Evolutionary conservation across 2,797 vertebrate genomes (phyloP).

Genomic region (Myotis daubentonii): DNA sequence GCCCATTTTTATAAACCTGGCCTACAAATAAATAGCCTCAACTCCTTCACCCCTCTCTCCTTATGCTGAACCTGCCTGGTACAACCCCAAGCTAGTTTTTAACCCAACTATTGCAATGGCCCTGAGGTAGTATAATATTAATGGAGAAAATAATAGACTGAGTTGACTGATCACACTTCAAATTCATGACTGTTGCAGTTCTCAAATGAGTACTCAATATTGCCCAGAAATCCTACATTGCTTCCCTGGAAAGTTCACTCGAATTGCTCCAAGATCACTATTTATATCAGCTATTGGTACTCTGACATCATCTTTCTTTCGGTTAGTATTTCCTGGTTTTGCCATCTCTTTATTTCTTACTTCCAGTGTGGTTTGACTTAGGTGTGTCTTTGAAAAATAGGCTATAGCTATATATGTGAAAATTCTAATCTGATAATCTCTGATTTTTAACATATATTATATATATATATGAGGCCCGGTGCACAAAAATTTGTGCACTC

Average conservation of each 20-base stretch:
- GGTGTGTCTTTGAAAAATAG: conserved; percentile 3
- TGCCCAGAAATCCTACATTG: conserved; percentile 8
- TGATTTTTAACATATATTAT: not conserved
- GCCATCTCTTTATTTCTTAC: not conserved
- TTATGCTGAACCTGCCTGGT: not conserved
- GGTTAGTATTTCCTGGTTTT: not conserved
- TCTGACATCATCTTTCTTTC: not conserved
- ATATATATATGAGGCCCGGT: too few species aligned
- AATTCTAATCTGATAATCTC: conserved; percentile 17
- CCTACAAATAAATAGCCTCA: not conserved
- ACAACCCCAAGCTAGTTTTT: not conserved
- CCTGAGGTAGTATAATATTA: not conserved
- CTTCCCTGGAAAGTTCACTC: not conserved
- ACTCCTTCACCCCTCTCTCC: not conserved
- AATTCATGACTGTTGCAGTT: not conserved
- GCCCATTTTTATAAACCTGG: not conserved
- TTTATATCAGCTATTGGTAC: not conserved
- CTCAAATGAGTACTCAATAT: not conserved
- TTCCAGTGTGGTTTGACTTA: not conserved
- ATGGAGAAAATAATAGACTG: not conserved
- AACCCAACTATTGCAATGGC: not conserved
- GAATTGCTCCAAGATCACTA: not conserved
- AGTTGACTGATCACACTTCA: not conserved
- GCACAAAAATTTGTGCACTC: too few species aligned
- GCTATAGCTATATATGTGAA: not conserved